These are phyloP conservation scores for Crenichthys baileyi DNA, from an alignment of 2,797 vertebrate species.

Conservation along the genomic window DNA sequence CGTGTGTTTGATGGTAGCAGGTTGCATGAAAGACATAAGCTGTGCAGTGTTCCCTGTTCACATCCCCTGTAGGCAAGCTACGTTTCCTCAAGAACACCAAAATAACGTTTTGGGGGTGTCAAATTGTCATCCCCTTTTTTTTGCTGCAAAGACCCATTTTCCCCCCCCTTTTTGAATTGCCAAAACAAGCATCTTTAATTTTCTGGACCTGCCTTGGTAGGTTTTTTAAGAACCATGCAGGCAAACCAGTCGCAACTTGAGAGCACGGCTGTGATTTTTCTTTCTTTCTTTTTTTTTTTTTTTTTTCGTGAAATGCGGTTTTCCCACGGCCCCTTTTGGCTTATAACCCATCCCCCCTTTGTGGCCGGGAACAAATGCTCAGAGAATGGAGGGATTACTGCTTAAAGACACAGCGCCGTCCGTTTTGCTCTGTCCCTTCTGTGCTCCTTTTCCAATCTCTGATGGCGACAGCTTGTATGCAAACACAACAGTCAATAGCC, in stretches of 20 bases:
- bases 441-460: slow-evolving; percentile 28
- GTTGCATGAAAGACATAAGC: slow-evolving; percentile 9
- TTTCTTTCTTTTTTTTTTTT: slow-evolving; percentile 21
- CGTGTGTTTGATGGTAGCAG: background rate
- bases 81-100: slow-evolving; percentile 60
- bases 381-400: slow-evolving; percentile 75
- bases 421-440: slow-evolving; percentile 23
- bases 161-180: slow-evolving; percentile 75
- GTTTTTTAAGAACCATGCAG: slow-evolving; percentile 49
- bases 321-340: slow-evolving; percentile 76
- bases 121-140: slow-evolving; percentile 72
- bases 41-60: slow-evolving; percentile 25
- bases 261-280: slow-evolving; percentile 52
- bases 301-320: slow-evolving; percentile 57
- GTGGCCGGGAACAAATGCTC: slow-evolving; percentile 78
- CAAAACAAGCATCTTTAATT: slow-evolving; percentile 68
- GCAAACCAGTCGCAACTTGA: slow-evolving; percentile 43
- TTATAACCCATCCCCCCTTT: slow-evolving; percentile 79
- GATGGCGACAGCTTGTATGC: slow-evolving; percentile 42
- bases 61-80: slow-evolving; percentile 44
- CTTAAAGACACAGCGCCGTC: slow-evolving; percentile 81
- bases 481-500: slow-evolving; percentile 29
- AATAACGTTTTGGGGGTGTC: slow-evolving; percentile 68
- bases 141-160: slow-evolving; percentile 59
- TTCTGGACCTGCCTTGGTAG: slow-evolving; percentile 42